A percentile compares a stretch with the other conserved stretches of the same genome.
These are phyloP conservation scores for Lymantria monacha DNA, from an alignment of 2,888 invertebrate species.

Conservation along the genomic window DNA sequence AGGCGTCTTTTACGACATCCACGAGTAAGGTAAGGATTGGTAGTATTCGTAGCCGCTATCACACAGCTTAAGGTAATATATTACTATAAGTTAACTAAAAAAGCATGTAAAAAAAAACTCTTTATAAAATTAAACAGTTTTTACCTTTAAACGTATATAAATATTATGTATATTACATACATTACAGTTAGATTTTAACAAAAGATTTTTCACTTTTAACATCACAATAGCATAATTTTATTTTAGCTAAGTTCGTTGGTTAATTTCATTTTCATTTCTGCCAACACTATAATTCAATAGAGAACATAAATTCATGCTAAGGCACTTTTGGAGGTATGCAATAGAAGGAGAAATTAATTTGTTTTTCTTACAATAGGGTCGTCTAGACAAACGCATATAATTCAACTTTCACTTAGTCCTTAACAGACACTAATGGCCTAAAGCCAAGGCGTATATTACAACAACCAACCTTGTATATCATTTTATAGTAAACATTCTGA, in stretches of 20 bases:
- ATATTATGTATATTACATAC: too few species aligned
- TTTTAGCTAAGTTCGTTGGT: slow-evolving; percentile 38
- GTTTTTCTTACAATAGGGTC: slow-evolving; percentile 79
- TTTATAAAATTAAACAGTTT: too few species aligned
- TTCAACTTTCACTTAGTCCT: slow-evolving; percentile 77
- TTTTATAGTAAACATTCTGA: slow-evolving; percentile 28
- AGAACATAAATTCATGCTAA: slow-evolving; percentile 66
- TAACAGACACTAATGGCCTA: slow-evolving; percentile 67
- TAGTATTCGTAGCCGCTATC: too few species aligned
- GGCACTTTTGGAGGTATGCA: slow-evolving; percentile 69
- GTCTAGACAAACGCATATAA: slow-evolving; percentile 80
- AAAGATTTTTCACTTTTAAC: neutral
- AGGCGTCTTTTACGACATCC: too few species aligned
- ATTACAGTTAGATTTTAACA: too few species aligned
- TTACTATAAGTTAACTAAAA: too few species aligned
- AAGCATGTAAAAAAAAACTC: too few species aligned
- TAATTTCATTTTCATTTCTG: slow-evolving; percentile 60
- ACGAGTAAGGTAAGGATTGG: too few species aligned
- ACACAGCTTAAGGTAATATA: too few species aligned
- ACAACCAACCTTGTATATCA: slow-evolving; percentile 48
- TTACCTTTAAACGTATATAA: too few species aligned
- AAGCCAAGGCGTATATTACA: slow-evolving; percentile 54
- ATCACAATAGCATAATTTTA: neutral
- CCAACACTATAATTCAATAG: slow-evolving; percentile 66
- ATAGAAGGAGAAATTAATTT: slow-evolving; percentile 75